Evolutionary conservation across 2,888 invertebrate species (phyloP), one percentile per base, ranked within the genome.

Genomic region (Cabera pusaria): DNA sequence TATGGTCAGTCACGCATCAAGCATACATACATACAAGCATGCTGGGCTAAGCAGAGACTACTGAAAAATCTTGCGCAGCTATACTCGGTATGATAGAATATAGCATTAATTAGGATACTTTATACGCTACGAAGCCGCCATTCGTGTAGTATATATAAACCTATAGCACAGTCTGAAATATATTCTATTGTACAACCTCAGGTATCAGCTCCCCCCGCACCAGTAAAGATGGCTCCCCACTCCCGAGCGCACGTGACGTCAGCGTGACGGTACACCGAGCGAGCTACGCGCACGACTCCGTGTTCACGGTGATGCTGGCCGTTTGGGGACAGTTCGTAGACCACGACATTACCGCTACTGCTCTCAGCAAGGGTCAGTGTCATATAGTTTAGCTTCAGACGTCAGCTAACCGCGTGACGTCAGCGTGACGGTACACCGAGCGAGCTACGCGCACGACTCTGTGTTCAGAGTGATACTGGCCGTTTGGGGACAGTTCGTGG

Each of bases 261-360:
- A 96, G 95, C 52, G 73, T 93, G 7, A 90, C 91, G 8, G 93
- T 96, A 0, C 95, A 95, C 72, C 89, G 94, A 0, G 93, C 95
- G 0, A 91, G 92, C 47, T 93, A 94, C 63, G 91, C 91, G 18
- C 92, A 92, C 26, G 95, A 96, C 73, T 92, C 93, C 0, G 85
- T 92, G 50, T 95, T 96, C 69, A 93, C 95, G 0, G 94, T 95
- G 0, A 94, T 97, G 94, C 71, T 96, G 44, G 96, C 96, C 0
- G 94, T 96, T 2, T 97, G 96, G 91, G 97, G 96, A 0, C 96
- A 97, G 81, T 96, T 97, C 75, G 65, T 97, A 6, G 96, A 96
- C 72, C 96, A 97, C 54, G 97, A 97, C 53, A 93, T 97, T 35
- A 96, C 96, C 0, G 94, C 96, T 3, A 96, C 96, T 0, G 96